Percentiles rank a stretch among this genome's conserved stretches.
phyloP scores from a whole-genome alignment of 2,797 vertebrate genomes.

The Hippopotamyrus pictus region DNA sequence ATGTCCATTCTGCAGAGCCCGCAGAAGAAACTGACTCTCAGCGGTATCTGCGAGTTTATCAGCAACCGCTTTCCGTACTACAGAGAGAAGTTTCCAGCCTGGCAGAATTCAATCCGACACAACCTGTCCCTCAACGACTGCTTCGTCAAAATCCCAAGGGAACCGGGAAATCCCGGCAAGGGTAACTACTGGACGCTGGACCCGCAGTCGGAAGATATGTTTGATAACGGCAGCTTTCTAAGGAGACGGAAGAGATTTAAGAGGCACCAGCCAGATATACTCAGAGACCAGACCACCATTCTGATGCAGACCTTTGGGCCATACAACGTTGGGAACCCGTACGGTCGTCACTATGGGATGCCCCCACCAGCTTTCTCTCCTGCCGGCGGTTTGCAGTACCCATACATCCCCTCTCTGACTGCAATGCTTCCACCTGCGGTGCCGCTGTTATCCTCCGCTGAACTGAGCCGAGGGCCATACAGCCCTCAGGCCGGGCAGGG shows the following conservation, averaged over 20 bases:
- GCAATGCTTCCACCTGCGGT: slow-evolving; percentile 86
- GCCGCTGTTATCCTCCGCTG: slow-evolving; percentile 83
- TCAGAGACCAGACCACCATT: slow-evolving; percentile 91
- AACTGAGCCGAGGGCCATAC: slow-evolving; percentile 88
- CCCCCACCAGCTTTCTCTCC: slow-evolving; percentile 71
- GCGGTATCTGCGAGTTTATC: slow-evolving; percentile 98
- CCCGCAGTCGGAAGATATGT: slow-evolving; percentile 93
- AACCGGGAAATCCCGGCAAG: slow-evolving; percentile 93
- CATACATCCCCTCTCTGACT: slow-evolving; percentile 85
- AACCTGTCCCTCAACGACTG: slow-evolving; percentile 91
- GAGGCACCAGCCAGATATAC: slow-evolving; percentile 85
- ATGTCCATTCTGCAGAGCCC: slow-evolving; percentile 98
- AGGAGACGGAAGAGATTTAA: slow-evolving; percentile 84
- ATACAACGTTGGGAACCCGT: slow-evolving; percentile 83
- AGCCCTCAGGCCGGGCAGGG: slow-evolving; percentile 81
- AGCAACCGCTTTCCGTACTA: slow-evolving; percentile 89
- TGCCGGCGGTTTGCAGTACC: slow-evolving; percentile 80
- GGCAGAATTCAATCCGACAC: slow-evolving; percentile 92
- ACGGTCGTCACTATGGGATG: slow-evolving; percentile 87
- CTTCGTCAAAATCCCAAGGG: slow-evolving; percentile 89
- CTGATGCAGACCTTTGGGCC: slow-evolving; percentile 98
- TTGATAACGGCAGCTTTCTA: slow-evolving; percentile 89
- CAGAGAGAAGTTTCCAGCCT: slow-evolving; percentile 89
- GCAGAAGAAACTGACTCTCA: slow-evolving; percentile 90
- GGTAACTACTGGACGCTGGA: slow-evolving; percentile 99